Percentiles rank a stretch among this genome's conserved stretches.
These are phyloP conservation scores for Petrocephalus sullivani DNA, from an alignment of 2,797 vertebrate species.

Conservation along the genomic window DNA sequence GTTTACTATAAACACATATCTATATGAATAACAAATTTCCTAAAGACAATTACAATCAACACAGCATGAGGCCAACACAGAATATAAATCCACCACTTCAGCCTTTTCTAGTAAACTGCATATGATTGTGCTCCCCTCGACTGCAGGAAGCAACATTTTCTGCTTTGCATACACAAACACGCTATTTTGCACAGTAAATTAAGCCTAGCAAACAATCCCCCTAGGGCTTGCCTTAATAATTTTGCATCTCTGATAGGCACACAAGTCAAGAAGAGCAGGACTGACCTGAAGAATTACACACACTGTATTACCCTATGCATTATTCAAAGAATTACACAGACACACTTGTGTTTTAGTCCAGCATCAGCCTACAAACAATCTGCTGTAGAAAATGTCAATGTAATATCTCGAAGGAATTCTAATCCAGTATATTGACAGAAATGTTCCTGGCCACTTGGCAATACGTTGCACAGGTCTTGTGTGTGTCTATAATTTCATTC, in stretches of 20 bases:
- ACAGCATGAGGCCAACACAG: neutral
- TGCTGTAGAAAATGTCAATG: constrained; percentile 5
- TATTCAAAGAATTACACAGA: neutral
- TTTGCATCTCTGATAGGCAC: constrained; percentile 30
- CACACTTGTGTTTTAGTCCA: neutral
- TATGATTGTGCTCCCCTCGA: neutral
- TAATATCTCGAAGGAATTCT: constrained; percentile 18
- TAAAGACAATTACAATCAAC: neutral
- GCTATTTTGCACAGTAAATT: constrained; percentile 6
- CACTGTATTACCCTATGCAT: neutral
- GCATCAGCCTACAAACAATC: neutral
- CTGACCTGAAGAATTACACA: neutral
- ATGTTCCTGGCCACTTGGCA: neutral
- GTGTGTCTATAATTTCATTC: neutral
- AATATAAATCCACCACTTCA: neutral
- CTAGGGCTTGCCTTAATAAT: constrained; percentile 19
- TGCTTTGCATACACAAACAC: constrained; percentile 10
- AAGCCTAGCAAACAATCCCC: constrained; percentile 22
- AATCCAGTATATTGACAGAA: constrained; percentile 20
- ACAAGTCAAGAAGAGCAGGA: constrained; percentile 14
- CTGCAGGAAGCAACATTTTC: neutral
- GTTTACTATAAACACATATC: neutral
- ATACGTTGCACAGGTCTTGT: neutral
- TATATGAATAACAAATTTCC: neutral
- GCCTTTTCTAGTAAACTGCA: neutral